Evolutionary conservation across 1,140 invertebrate species (phyloP).

Genomic region (Asobara japonica): DNA sequence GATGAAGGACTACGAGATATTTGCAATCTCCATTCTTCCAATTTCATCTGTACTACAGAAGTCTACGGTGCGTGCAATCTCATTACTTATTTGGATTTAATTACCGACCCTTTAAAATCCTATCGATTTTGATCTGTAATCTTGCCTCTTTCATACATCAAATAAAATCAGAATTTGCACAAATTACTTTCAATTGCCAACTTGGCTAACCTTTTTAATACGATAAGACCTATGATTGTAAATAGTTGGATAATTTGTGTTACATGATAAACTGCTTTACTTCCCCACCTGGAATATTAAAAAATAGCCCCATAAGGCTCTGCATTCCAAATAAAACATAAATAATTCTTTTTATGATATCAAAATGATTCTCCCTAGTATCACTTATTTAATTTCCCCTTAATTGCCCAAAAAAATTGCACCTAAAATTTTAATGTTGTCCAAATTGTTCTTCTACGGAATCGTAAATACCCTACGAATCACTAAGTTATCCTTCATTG

Average conservation of each 20-base stretch:
- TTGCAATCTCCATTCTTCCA: neutral
- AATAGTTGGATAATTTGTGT: too few relatives aligned
- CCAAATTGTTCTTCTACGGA: slow-evolving; percentile 63
- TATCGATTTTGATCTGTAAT: too few relatives aligned
- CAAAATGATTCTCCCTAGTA: neutral
- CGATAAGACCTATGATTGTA: too few relatives aligned
- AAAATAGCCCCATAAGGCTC: neutral
- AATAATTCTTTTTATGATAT: neutral
- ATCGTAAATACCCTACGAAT: slow-evolving; percentile 57
- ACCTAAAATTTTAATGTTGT: slow-evolving; percentile 51
- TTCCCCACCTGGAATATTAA: neutral
- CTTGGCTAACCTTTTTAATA: too few relatives aligned
- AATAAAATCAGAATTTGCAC: too few relatives aligned
- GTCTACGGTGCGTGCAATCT: neutral
- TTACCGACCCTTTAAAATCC: too few relatives aligned
- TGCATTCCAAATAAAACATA: neutral
- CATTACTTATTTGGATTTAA: neutral
- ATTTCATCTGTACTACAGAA: neutral
- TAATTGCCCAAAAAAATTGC: neutral
- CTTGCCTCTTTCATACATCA: too few relatives aligned
- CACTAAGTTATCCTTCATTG: slow-evolving; percentile 1
- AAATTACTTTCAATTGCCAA: too few relatives aligned
- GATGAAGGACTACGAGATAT: neutral
- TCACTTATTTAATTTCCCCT: neutral
- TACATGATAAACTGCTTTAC: too few relatives aligned